These are phyloP conservation scores for Galerucella pusilla DNA, from an alignment of 2,888 invertebrate species.

Conservation along the genomic window DNA sequence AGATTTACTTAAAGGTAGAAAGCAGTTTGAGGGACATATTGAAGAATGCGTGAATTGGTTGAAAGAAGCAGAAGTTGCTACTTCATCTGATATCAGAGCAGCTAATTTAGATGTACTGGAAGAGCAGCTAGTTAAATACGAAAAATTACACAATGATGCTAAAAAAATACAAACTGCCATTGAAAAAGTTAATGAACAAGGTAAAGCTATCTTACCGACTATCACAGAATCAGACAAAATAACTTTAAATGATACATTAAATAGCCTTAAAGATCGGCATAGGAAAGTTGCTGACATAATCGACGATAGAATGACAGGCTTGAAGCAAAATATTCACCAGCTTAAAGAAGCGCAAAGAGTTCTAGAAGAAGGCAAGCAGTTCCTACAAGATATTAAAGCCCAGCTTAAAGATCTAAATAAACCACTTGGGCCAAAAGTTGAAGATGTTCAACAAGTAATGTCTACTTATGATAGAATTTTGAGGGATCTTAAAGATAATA, in stretches of 20 bases:
- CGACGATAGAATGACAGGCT: conserved; percentile 77
- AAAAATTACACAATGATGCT: conserved; percentile 80
- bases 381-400: conserved; percentile 84
- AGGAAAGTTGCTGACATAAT: conserved; percentile 79
- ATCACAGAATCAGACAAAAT: conserved; percentile 88
- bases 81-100: conserved; percentile 82
- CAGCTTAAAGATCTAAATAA: conserved; percentile 85
- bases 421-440: conserved; percentile 87
- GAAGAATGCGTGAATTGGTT: conserved; percentile 89
- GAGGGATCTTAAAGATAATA: conserved; percentile 81
- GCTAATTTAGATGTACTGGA: conserved; percentile 85
- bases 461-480: conserved; percentile 82
- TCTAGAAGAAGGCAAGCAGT: conserved; percentile 82
- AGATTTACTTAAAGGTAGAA: conserved; percentile 81
- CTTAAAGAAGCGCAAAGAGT: conserved; percentile 84
- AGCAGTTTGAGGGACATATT: conserved; percentile 83
- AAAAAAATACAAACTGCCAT: conserved; percentile 77
- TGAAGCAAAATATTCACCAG: conserved; percentile 83
- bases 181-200: conserved; percentile 81
- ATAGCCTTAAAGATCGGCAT: conserved; percentile 82
- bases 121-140: conserved; percentile 89
- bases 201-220: conserved; percentile 81
- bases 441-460: conserved; percentile 88
- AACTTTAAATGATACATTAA: conserved; percentile 83
- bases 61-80: conserved; percentile 89